Evolutionary conservation across 2,113 vertebrate species (phyloP).

Genomic region (Romanogobio albipinnatus): DNA sequence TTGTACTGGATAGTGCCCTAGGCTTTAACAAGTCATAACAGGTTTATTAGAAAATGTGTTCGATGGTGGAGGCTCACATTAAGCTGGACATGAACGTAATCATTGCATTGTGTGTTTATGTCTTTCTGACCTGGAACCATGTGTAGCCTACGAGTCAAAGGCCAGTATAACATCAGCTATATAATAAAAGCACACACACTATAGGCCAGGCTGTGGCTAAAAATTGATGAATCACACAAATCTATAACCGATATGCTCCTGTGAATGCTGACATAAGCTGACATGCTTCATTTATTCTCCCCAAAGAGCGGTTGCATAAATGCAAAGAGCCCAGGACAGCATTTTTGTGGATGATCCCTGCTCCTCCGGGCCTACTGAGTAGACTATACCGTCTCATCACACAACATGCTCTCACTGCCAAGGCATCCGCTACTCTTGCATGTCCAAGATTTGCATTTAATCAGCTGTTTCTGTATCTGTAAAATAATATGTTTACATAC

Average conservation of each 20-base stretch:
- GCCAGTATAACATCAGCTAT: neutral
- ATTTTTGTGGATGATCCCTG: no score
- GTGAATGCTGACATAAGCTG: neutral
- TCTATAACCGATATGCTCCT: neutral
- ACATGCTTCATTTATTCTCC: no score
- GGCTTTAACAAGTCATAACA: neutral
- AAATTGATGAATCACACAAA: neutral
- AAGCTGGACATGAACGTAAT: neutral
- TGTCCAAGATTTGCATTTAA: no score
- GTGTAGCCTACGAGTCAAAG: neutral
- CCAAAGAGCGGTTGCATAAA: no score
- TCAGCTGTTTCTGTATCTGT: no score
- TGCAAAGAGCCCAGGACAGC: no score
- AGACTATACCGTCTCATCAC: no score
- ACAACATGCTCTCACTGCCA: no score
- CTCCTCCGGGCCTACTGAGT: no score
- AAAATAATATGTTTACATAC: no score
- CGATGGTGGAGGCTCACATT: neutral
- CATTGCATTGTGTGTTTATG: neutral
- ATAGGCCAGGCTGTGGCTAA: neutral
- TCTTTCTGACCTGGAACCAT: neutral
- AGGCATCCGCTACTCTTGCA: no score
- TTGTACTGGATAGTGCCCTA: conserved; percentile 51
- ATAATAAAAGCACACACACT: neutral
- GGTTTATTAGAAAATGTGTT: conserved; percentile 1